These are phyloP conservation scores for Aurelia coerulea DNA, from an alignment of 30 jellyfish, hydroid and myxozoan species.

Conservation along the genomic window DNA sequence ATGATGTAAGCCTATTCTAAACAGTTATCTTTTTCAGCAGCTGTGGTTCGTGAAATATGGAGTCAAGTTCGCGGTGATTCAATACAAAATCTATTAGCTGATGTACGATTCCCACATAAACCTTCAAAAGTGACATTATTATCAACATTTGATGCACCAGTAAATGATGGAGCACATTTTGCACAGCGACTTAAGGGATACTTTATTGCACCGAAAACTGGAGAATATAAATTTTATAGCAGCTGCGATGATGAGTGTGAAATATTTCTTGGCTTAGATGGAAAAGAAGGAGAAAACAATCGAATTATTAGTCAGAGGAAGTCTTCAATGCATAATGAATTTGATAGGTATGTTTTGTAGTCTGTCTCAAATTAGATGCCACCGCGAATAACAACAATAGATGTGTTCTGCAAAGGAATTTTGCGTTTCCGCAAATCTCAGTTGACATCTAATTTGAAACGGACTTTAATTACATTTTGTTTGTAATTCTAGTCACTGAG, in stretches of 20 bases:
- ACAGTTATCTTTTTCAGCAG: slow-evolving; percentile 2
- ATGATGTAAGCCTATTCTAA: no score
- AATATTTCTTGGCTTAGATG: slow-evolving; percentile 93
- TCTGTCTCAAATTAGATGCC: background rate
- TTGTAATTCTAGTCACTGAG: no score
- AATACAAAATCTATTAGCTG: slow-evolving; percentile 89
- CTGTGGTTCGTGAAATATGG: slow-evolving; percentile 91
- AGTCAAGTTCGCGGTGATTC: slow-evolving; percentile 76
- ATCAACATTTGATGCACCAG: slow-evolving; percentile 74
- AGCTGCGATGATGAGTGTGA: slow-evolving; percentile 97
- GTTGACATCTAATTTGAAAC: no score
- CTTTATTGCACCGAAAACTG: slow-evolving; percentile 89
- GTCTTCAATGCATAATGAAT: slow-evolving; percentile 82
- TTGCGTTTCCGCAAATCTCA: no score
- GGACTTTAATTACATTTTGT: no score
- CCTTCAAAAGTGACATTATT: slow-evolving; percentile 79
- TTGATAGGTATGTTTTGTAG: slow-evolving; percentile 59
- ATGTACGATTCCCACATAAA: slow-evolving; percentile 92
- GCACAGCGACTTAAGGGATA: slow-evolving; percentile 94
- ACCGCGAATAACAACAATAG: background rate
- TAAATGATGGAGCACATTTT: slow-evolving; percentile 57
- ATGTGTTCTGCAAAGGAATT: background rate
- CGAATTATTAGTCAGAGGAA: slow-evolving; percentile 74
- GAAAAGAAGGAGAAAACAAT: slow-evolving; percentile 91
- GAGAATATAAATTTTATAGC: slow-evolving; percentile 89